Evolutionary conservation across 2,797 vertebrate species (phyloP), one percentile per base, ranked within the genome.

Genomic region (Poecilia gillii): DNA sequence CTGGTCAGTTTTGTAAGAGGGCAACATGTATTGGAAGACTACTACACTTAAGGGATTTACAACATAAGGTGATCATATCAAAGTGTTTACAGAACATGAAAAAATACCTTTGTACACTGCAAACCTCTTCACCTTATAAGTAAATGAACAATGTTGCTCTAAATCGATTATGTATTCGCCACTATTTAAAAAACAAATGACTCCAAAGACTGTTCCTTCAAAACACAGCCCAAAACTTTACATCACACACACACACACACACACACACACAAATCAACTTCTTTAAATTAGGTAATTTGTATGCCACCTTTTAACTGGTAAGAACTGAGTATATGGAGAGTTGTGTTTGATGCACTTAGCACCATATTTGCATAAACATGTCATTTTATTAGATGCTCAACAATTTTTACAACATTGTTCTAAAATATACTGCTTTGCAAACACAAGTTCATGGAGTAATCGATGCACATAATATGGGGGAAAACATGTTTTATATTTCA

Each of bases 381-480:
- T 25, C 1, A 70, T 70, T 70, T 43, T 14, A n/a, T 13, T 43
- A 45, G 23, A 45, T n/a, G 12, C 4, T 45, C 23, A 13, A 70
- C 23, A 43, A 23, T 39, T 66, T 7, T 66, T 39, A 36, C 18
- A 39, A 3, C 62, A 39, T 20, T 36, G 7, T 62, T 13, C 18
- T 70, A 70, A 45, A 72, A 75, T 46, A 1, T 68, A 46, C 59
- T 45, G 3, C 41, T 5, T 66, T 28, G 18, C 62, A 51, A 47
- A 68, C 62, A 72, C 31, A 75, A 33, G 7, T 46, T 49, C 76
- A 36, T n/a, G 47, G 28, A 77, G 57, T n/a, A 78, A 46, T 41
- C 5, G 25, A 13, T 62, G 49, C 41, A 74, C 79, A 81, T 72
- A 53, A 74, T 36, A 28, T 39, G 49, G n/a, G 43, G 13, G 7